Percentiles rank a stretch among this genome's conserved stretches.
phyloP scores from a whole-genome alignment of 2,113 vertebrate genomes.

The Monarcha castaneiventris region DNA sequence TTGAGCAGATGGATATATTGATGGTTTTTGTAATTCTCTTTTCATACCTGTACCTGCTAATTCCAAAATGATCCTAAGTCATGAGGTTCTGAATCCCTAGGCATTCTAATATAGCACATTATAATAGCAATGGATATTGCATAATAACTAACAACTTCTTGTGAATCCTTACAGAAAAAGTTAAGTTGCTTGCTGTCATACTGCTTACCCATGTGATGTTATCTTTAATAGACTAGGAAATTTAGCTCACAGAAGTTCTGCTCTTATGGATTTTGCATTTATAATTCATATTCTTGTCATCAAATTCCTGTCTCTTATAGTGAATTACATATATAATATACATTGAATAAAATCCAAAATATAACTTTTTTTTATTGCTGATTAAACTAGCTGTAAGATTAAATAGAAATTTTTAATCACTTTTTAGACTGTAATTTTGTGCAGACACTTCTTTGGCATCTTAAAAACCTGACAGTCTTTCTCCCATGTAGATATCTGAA shows the following conservation, averaged over 20 bases:
- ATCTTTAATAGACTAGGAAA: not conserved
- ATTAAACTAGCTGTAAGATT: not conserved
- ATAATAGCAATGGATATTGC: not conserved
- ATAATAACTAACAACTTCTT: not conserved
- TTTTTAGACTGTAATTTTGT: not conserved
- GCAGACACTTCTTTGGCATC: not conserved
- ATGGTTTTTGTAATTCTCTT: not conserved
- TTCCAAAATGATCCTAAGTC: not conserved
- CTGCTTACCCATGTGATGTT: not conserved
- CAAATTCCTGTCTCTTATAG: not conserved
- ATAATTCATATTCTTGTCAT: slow-evolving; percentile 16
- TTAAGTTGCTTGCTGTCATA: not conserved
- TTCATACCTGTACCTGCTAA: not conserved
- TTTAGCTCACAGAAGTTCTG: not conserved
- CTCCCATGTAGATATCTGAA: not conserved
- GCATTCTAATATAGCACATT: not conserved
- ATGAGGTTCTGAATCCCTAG: not conserved
- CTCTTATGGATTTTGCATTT: not conserved
- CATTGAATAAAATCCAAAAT: not conserved
- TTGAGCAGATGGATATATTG: not conserved
- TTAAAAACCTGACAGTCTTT: not conserved
- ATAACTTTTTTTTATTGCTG: not conserved
- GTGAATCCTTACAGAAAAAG: not conserved
- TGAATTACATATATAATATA: slow-evolving; percentile 8
- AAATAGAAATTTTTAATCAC: not conserved